Base-by-base conservation (phyloP, 2,113 vertebrate species). In the Esox niger region DNA sequence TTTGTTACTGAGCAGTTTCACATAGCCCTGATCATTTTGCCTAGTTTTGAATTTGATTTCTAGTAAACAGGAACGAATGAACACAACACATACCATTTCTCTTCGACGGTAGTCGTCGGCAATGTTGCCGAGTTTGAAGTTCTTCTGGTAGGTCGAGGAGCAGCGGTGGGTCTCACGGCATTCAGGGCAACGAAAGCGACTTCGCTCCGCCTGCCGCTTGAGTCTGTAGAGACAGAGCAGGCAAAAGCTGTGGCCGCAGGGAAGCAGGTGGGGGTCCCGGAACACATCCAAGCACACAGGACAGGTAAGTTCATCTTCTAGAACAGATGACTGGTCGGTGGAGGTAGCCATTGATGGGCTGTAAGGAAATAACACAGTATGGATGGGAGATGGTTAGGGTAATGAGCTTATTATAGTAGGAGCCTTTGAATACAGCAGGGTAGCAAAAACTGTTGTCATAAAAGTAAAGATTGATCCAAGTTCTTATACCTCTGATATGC, bases 161-260 rank as follows among this genome's bases (percentile, higher is more conserved):
- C 77, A 71, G 0, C 73, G 67, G 70, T 88, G 83, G 55, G 66
- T 84, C 31, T 88, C 74, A 1, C 91, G 84, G 76, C 91, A 93
- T 74, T 92, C 91, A 0, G 91, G 91, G 66, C 91, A 93, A 17
- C 82, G 78, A 70, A 91, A 70, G 11, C 73, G 82, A 0, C 84
- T 84, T 0, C 68, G 72, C 2, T 83, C 86, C 0, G 83, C 75
- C 4, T 82, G 83, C 0, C 72, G 70, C 63, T 81, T 85, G 1
- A 91, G 68, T 11, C 81, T 76, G 29, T 80, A 74, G 2, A 92
- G 82, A 71, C 91, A 92, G 5, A n/a, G 46, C 60, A 89, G 82
- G 32, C 91, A 92, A 79, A 92, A 89, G 83, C 86, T 92, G 82
- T 93, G 91, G 1, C 90, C 90, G 0, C 90, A 91, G 0, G 88